phyloP scores from a whole-genome alignment of 2,797 vertebrate species.

The Sebastolobus alascanus region DNA sequence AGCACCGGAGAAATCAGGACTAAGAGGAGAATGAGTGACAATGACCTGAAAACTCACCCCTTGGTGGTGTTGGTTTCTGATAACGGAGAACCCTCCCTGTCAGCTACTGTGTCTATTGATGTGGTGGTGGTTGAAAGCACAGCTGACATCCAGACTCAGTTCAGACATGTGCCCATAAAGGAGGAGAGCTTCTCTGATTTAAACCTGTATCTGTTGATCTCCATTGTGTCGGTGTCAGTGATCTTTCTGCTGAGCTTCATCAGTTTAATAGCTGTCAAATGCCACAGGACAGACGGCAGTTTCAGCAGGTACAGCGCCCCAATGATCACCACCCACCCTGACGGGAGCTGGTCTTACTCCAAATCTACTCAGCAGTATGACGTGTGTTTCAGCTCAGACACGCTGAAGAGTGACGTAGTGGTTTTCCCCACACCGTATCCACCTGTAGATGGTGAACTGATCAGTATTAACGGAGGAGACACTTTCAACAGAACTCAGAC shows the following conservation, averaged over 20 bases:
- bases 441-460: no score
- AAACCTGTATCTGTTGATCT: no score
- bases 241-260: no score
- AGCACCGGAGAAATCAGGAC: slow-evolving; percentile 36
- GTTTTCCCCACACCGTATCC: no score
- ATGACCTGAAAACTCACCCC: slow-evolving; percentile 59
- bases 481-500: slow-evolving; percentile 57
- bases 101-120: slow-evolving; percentile 66
- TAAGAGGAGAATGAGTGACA: slow-evolving; percentile 67
- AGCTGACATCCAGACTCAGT: slow-evolving; percentile 48
- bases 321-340: no score
- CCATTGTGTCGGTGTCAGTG: no score
- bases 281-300: no score
- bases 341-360: slow-evolving; percentile 45
- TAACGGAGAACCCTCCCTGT: slow-evolving; percentile 72
- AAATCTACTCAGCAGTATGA: no score
- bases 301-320: no score
- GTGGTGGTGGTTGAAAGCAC: slow-evolving; percentile 61
- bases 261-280: no score
- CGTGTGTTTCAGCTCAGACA: no score
- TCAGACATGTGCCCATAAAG: slow-evolving; percentile 41
- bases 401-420: no score
- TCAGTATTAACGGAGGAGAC: slow-evolving; percentile 45
- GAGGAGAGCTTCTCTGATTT: slow-evolving; percentile 58
- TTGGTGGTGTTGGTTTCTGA: slow-evolving; percentile 77